These are phyloP conservation scores for Rhabdomys pumilio DNA, from an alignment of 2,797 vertebrate species.

Conservation along the genomic window DNA sequence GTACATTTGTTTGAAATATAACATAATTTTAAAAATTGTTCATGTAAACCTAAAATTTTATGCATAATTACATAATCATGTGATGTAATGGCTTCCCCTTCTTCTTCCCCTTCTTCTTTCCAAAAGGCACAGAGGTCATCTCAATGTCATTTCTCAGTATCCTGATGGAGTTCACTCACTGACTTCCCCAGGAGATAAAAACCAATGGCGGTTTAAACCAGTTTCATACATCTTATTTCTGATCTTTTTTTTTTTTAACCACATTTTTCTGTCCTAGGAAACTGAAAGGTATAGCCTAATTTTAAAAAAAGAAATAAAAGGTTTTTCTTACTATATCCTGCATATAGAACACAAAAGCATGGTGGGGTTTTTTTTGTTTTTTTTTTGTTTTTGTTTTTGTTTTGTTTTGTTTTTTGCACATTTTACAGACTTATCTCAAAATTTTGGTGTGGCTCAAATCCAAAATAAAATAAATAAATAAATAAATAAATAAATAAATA, in stretches of 20 bases:
- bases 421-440: not conserved
- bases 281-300: not conserved
- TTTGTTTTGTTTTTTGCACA: not conserved
- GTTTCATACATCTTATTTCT: not conserved
- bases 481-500: too few species aligned
- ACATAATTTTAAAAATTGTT: constrained; percentile 39
- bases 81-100: not conserved
- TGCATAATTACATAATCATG: not conserved
- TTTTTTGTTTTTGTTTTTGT: too few species aligned
- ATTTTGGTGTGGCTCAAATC: not conserved
- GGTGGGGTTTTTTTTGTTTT: too few species aligned
- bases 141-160: not conserved
- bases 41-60: not conserved
- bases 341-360: not conserved
- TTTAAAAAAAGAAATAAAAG: not conserved
- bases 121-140: not conserved
- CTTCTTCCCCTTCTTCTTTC: not conserved
- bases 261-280: not conserved
- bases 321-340: not conserved
- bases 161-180: not conserved
- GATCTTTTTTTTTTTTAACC: not conserved
- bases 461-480: not conserved
- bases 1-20: constrained; percentile 50
- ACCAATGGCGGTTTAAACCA: not conserved
- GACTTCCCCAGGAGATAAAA: not conserved